phyloP scores from a whole-genome alignment of 2,113 vertebrate genomes.

The Elgaria multicarinata region DNA sequence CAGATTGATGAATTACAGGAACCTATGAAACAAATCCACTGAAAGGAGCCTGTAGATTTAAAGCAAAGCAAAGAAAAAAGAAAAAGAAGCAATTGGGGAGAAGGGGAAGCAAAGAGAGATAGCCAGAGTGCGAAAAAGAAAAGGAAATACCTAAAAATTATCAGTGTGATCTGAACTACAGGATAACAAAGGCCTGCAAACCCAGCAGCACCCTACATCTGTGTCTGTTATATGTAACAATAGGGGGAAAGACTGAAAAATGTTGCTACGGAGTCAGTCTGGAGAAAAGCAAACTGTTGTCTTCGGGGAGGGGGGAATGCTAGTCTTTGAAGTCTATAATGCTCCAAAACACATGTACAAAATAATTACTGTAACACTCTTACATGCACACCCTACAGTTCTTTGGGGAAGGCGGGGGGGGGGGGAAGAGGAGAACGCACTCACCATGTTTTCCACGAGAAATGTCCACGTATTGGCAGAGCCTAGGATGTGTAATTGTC shows the following conservation, averaged over 20 bases:
- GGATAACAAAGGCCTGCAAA: not conserved
- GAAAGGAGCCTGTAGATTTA: not conserved
- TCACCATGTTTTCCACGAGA: slow-evolving; percentile 96
- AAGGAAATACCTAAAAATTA: slow-evolving; percentile 24
- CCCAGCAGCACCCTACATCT: slow-evolving; percentile 10
- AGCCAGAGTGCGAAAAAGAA: slow-evolving; percentile 20
- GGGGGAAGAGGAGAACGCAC: slow-evolving; percentile 18
- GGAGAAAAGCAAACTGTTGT: not conserved
- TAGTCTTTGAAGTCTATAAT: slow-evolving; percentile 9
- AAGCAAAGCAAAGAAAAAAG: not conserved
- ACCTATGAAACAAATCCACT: not conserved
- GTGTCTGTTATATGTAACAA: slow-evolving; percentile 20
- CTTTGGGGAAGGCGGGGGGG: not conserved
- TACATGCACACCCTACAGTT: not conserved
- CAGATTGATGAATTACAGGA: slow-evolving; percentile 19
- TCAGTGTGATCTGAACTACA: not conserved
- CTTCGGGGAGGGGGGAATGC: not conserved
- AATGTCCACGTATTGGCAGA: slow-evolving; percentile 97
- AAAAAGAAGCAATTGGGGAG: not conserved
- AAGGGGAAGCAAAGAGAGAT: not conserved
- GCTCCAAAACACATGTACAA: slow-evolving; percentile 1
- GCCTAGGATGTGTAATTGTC: slow-evolving; percentile 92
- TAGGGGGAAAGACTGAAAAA: slow-evolving; percentile 21
- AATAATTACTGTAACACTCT: not conserved
- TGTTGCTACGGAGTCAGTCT: not conserved